Evolutionary conservation across 2,113 vertebrate species (phyloP), one percentile per base, ranked within the genome.

Genomic region (Scopus umbretta): DNA sequence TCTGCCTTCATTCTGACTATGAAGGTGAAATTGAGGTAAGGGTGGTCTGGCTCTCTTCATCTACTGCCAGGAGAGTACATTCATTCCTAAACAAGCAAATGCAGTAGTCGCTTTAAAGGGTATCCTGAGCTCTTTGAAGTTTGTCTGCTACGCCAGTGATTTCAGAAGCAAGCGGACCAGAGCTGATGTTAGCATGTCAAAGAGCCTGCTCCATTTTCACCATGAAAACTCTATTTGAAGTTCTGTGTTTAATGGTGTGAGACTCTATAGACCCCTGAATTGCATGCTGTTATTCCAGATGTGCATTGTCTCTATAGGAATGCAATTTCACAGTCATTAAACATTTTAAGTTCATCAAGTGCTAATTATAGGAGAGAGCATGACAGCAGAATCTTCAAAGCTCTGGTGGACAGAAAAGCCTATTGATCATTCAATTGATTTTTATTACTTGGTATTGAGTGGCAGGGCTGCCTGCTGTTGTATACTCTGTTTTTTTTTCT

Each of bases 241-340:
- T 91, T 88, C 72, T 95, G 70, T 82, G 89, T 90, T 97, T 92
- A 96, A 89, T 93, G 89, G 65, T 7, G 20, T 96, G 90, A 74
- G 86, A 82, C 93, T 96, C 86, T 30, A 62, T 40, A 92, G 95
- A 93, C 62, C 81, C 75, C 73, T 90, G 62, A 96, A 92, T 45
- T 92, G 65, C 84, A n/a, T 83, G 90, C 93, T 97, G 93, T 85
- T 98, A 85, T 91, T 98, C 96, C 96, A 98, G 96, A 98, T 97
- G 97, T 96, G 91, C 76, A 52, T 86, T 96, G 81, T 96, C 96
- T 96, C 94, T 90, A 75, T 71, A 97, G 96, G 95, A 97, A 97
- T 92, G 90, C 80, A 97, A 95, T 98, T 98, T 98, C 96, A 97
- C 96, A 97, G 94, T 89, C 95, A 96, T 98, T 98, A 97, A 97